phyloP scores from a whole-genome alignment of 2,888 invertebrate genomes.

The Autographa pulchrina region DNA sequence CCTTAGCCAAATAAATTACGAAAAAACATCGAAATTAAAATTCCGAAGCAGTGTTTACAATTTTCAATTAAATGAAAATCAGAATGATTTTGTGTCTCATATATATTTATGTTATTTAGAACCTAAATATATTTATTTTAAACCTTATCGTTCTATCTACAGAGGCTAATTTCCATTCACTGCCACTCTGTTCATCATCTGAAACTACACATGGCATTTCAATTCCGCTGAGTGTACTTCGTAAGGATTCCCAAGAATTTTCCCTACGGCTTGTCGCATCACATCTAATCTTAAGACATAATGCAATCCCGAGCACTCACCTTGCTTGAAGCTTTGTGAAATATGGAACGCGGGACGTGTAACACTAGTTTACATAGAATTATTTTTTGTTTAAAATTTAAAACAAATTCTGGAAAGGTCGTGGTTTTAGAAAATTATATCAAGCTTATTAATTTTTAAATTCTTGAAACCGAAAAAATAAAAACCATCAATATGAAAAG shows the following conservation, averaged over 20 bases:
- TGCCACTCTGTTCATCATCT: neutral
- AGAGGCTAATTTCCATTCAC: neutral
- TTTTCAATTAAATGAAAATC: too few relatives aligned
- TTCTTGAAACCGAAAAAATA: too few relatives aligned
- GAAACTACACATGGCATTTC: neutral
- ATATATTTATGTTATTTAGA: too few relatives aligned
- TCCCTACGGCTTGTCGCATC: slow-evolving; percentile 11
- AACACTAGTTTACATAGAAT: neutral
- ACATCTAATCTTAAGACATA: slow-evolving; percentile 9
- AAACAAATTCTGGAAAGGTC: neutral
- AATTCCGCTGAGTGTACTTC: neutral
- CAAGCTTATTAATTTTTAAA: too few relatives aligned
- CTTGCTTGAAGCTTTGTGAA: slow-evolving; percentile 12
- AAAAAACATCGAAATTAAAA: too few relatives aligned
- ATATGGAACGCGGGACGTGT: neutral
- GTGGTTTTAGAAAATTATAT: too few relatives aligned
- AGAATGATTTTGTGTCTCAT: too few relatives aligned
- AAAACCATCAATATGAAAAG: too few relatives aligned
- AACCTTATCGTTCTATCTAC: neutral
- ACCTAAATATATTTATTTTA: too few relatives aligned
- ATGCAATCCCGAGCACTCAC: slow-evolving; percentile 24
- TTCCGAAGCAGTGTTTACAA: too few relatives aligned
- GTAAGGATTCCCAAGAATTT: slow-evolving; percentile 2
- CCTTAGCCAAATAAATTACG: too few relatives aligned
- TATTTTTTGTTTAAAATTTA: neutral